Base-by-base conservation (phyloP, 2,113 vertebrate species). In the Isurus oxyrinchus region DNA sequence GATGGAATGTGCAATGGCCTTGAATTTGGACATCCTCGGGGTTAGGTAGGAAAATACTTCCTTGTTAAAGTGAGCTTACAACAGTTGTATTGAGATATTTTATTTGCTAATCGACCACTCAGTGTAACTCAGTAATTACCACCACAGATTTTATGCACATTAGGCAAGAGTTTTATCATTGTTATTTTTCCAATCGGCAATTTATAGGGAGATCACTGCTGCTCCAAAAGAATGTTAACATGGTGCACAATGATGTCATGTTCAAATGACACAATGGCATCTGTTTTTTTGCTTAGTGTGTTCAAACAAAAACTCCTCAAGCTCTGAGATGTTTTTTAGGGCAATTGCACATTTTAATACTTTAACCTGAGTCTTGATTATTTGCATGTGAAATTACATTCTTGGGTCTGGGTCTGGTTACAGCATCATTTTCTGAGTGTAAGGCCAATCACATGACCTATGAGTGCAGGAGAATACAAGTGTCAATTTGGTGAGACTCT, bases 21-120 rank as follows among this genome's bases (percentile, higher is more conserved):
- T 97, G 97, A 97, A 97, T 0, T 53, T 98, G 96, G 97, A 98
- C 96, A 98, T 98, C 0, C 97, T 98, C 55, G 98, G 98, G 79
- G 94, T 98, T 97, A 98, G 98, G 98, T 98, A 96, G 97, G 96
- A 96, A 63, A 16, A 0, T 1, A 0, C 0, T 91, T 35, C 7
- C 11, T 23, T 87, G 40, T 23, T 53, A 49, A 87, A 49, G 19
- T 2, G 21, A 87, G 84, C 0, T 53, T 87, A 16, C 49, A 87
- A 87, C 44, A 23, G 35, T 81, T 63, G 14, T 87, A 87, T 84
- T 3, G 5, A 53, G 21, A 49, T 87, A 49, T 23, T 87, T 23
- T 53, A 53, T 87, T 49, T 87, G 44, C 44, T 53, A 53, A 87
- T 6, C 44, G 7, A 53, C 19, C 49, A 49, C 19, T 23, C 3